Evolutionary conservation across 2,888 invertebrate genomes (phyloP), one percentile per base, ranked within the genome.

Genomic region (Leucania comma): DNA sequence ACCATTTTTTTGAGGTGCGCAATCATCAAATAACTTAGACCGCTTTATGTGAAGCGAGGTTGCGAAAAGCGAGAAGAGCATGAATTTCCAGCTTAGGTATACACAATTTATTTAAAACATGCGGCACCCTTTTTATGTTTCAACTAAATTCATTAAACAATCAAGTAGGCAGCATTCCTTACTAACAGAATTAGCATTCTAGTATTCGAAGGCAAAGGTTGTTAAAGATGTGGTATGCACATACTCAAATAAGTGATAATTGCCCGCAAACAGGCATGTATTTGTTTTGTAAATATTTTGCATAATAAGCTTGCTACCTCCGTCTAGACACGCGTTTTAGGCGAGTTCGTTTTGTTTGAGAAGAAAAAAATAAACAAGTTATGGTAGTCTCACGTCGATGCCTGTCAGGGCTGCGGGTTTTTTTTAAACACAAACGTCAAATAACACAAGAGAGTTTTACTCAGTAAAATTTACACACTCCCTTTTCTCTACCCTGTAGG

Each of bases 211-310:
- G 59, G 75, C 12, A 58, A 54, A 54, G 48, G 64, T 48, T 51
- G 51, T 78, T 64, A 32, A 50, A n/a, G 51, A 54, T 35, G 35
- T 50, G 58, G 51, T 68, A 64, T 75, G 65, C 57, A 75, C 22
- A 53, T 51, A 73, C 54, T 48, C 62, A 68, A 77, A 75, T 35
- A 77, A 38, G 57, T 61, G 75, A 24, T 77, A 77, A 80, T 58
- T 68, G 26, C 26, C 17, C n/a, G 9, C 58, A 64, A 42, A 75
- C 57, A 61, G 24, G 1, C 48, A 22, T 26, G 17, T 64, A 53
- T 80, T 75, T 68, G 42, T 57, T 57, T 50, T 32, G 75, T 53
- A 22, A 72, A 75, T 75, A 61, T 50, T 80, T 61, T 79, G 68
- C 56, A 75, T 77, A 75, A 57, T 68, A 17, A 57, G 51, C 32